Conservation (phyloP, 2,113 vertebrate species). For the Clarias batrachus region DNA sequence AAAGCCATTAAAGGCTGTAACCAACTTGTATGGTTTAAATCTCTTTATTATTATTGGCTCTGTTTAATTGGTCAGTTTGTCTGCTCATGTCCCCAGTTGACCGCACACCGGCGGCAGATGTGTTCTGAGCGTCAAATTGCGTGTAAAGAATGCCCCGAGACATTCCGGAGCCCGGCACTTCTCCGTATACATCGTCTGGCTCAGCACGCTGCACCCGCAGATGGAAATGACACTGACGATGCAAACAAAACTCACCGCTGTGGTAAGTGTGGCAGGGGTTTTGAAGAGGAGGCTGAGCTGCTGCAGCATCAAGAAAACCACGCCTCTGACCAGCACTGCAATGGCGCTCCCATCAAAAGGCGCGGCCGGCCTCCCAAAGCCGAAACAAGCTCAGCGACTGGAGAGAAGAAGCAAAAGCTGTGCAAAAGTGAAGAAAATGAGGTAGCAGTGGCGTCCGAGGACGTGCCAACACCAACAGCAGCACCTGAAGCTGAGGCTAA, state of each 20-base stretch:
- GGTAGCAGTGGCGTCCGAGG: slow-evolving; percentile 22
- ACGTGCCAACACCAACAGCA: not conserved
- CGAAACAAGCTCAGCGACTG: slow-evolving; percentile 18
- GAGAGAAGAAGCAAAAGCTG: slow-evolving; percentile 43
- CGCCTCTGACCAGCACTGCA: slow-evolving; percentile 72
- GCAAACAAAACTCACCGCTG: slow-evolving; percentile 69
- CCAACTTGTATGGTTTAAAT: not conserved
- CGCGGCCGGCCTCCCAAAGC: slow-evolving; percentile 66
- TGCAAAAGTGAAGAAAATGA: slow-evolving; percentile 39
- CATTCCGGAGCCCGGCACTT: slow-evolving; percentile 69
- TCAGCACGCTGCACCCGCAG: slow-evolving; percentile 66
- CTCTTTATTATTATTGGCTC: not conserved
- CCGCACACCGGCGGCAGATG: slow-evolving; percentile 71
- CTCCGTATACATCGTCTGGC: slow-evolving; percentile 73
- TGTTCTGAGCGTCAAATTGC: slow-evolving; percentile 74
- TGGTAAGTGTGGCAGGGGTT: slow-evolving; percentile 72
- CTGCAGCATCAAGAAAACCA: slow-evolving; percentile 73
- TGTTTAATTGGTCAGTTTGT: not conserved
- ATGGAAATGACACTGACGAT: slow-evolving; percentile 62
- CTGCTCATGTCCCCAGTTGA: slow-evolving; percentile 61
- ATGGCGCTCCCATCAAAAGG: slow-evolving; percentile 67
- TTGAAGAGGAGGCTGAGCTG: slow-evolving; percentile 70
- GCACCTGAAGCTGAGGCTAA: slow-evolving; percentile 54
- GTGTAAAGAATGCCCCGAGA: slow-evolving; percentile 75
- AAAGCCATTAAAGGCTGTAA: not conserved